These are phyloP conservation scores for Ageneiosus marmoratus DNA, from an alignment of 2,113 vertebrate species.

Conservation along the genomic window DNA sequence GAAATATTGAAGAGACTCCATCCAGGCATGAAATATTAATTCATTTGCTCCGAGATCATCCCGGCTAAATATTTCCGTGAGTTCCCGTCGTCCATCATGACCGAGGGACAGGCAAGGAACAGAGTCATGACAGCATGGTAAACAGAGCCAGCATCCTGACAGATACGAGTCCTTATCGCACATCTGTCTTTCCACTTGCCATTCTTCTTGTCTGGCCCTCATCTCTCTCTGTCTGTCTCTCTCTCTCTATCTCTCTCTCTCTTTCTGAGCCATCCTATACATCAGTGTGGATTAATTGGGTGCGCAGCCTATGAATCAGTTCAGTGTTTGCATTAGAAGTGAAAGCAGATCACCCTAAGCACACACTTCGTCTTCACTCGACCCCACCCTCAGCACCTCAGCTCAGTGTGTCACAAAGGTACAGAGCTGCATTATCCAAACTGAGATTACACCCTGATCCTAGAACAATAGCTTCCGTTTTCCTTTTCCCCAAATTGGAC, in stretches of 20 bases:
- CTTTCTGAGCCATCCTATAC: not conserved
- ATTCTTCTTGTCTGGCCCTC: conserved; percentile 29
- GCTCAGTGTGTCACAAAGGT: not conserved
- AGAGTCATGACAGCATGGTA: conserved; percentile 54
- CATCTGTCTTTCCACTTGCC: conserved; percentile 30
- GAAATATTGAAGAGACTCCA: conserved; percentile 77
- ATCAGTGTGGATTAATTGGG: conserved; percentile 10
- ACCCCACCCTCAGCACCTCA: not conserved
- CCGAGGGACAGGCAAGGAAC: conserved; percentile 45
- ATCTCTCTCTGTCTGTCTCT: not conserved
- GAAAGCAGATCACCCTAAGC: conserved; percentile 6
- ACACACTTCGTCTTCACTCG: not conserved
- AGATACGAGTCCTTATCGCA: conserved; percentile 29
- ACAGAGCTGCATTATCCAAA: not conserved
- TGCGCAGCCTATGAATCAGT: conserved; percentile 31
- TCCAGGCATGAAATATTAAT: conserved; percentile 76
- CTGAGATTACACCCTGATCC: not conserved
- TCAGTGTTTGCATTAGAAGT: conserved; percentile 28
- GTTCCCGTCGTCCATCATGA: conserved; percentile 68
- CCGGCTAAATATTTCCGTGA: conserved; percentile 67
- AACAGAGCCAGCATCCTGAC: conserved; percentile 54
- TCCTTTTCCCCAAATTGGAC: not conserved
- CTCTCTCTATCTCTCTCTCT: conserved; percentile 12
- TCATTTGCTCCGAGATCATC: conserved; percentile 69
- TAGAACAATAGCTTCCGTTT: not conserved